Percentiles rank a stretch among this genome's conserved stretches.
phyloP scores from a whole-genome alignment of 1,140 invertebrate genomes.

The Papilio polyxenes region DNA sequence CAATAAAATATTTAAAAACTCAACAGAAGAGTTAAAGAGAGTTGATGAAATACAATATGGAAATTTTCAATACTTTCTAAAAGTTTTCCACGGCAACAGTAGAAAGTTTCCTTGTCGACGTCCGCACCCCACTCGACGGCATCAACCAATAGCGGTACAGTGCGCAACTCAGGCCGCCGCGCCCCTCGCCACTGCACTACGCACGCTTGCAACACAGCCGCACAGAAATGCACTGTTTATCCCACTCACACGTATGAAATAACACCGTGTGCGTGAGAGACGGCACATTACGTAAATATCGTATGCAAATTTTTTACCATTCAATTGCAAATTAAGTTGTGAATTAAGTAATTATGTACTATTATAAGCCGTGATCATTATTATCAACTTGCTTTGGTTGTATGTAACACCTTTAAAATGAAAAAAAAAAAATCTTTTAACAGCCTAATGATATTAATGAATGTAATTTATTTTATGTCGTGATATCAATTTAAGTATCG shows the following conservation, averaged over 20 bases:
- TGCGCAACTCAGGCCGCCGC: conserved; percentile 58
- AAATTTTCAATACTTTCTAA: conserved; percentile 67
- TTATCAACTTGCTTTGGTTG: conserved; percentile 30
- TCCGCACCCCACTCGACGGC: conserved; percentile 63
- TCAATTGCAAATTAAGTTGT: conserved; percentile 73
- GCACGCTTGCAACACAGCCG: conserved; percentile 66
- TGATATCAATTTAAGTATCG: background rate
- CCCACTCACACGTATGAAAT: conserved; percentile 56
- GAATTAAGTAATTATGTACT: conserved; percentile 74
- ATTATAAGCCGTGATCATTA: conserved; percentile 51
- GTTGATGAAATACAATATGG: conserved; percentile 38
- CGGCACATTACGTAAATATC: conserved; percentile 56
- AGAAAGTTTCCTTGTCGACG: conserved; percentile 57
- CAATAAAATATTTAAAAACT: conserved; percentile 29
- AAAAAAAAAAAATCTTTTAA: background rate
- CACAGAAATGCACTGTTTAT: conserved; percentile 51
- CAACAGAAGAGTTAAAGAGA: background rate
- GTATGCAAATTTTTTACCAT: conserved; percentile 73
- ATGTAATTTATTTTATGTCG: background rate
- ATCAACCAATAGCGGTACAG: conserved; percentile 59
- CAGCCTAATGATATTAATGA: too few species aligned
- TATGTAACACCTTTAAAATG: conserved; percentile 3
- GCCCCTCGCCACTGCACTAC: conserved; percentile 67
- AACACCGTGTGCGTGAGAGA: conserved; percentile 51
- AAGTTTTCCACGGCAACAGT: conserved; percentile 66